Percentiles rank a stretch among this genome's conserved stretches.
phyloP scores from a whole-genome alignment of 1,140 invertebrate genomes.

The Orius laevigatus region DNA sequence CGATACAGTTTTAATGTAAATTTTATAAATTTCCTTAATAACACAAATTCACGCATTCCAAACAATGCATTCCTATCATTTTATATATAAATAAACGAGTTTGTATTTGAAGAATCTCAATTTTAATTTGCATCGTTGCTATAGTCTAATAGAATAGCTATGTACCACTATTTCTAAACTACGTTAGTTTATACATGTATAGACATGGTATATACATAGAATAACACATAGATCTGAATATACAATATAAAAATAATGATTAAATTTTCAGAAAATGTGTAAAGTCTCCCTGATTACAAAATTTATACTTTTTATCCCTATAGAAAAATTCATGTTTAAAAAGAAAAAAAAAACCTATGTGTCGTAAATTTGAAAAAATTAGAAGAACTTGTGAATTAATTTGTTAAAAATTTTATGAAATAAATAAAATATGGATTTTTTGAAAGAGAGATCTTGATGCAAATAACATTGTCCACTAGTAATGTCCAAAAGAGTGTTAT shows the following conservation, averaged over 20 bases:
- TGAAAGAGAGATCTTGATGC: conserved; percentile 12
- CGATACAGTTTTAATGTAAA: no score
- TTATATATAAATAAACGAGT: no score
- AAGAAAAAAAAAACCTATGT: conserved; percentile 4
- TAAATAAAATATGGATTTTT: conserved; percentile 15
- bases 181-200: conserved; percentile 17
- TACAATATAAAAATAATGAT: conserved; percentile 6
- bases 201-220: conserved; percentile 7
- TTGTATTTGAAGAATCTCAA: no score
- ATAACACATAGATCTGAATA: neutral
- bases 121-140: no score
- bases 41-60: no score
- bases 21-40: no score
- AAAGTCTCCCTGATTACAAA: conserved; percentile 7
- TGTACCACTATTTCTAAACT: conserved; percentile 16
- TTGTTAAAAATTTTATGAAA: conserved; percentile 8
- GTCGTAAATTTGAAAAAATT: neutral
- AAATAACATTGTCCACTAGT: conserved; percentile 19
- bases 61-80: no score
- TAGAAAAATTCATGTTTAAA: conserved; percentile 11
- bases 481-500: conserved; percentile 19
- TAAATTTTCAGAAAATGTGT: conserved; percentile 12
- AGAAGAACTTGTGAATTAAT: conserved; percentile 4
- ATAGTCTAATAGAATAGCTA: neutral
- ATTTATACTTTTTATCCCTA: conserved; percentile 9